phyloP scores from a whole-genome alignment of 2,113 vertebrate genomes.

The Sturnus vulgaris region DNA sequence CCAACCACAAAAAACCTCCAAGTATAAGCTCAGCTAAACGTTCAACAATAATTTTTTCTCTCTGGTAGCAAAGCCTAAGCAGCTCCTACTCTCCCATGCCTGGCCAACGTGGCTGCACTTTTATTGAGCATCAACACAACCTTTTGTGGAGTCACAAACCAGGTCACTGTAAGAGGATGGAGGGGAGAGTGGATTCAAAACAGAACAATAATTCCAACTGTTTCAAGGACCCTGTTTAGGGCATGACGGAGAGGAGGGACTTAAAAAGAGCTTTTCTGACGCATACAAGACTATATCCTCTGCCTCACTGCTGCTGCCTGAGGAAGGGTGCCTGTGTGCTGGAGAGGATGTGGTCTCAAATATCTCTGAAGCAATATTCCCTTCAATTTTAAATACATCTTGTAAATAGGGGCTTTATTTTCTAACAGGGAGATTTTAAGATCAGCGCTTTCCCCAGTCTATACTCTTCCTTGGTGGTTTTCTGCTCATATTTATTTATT shows the following conservation, averaged over 20 bases:
- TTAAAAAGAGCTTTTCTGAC: not conserved
- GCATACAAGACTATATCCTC: not conserved
- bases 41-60: not conserved
- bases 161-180: rapidly evolving
- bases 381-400: not conserved
- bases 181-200: not conserved
- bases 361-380: not conserved
- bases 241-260: not conserved
- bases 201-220: not conserved
- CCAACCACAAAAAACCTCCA: not conserved
- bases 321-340: not conserved
- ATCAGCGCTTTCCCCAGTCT: not conserved
- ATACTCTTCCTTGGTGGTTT: not conserved
- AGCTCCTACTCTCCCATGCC: not conserved
- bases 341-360: rapidly evolving
- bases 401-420: not conserved
- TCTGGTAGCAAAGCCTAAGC: not conserved
- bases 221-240: not conserved
- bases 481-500: not conserved
- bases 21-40: not conserved
- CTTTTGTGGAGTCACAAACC: not conserved
- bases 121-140: not conserved
- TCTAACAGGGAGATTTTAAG: not conserved
- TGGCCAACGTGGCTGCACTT: not conserved
- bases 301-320: not conserved